phyloP scores from a whole-genome alignment of 2,888 invertebrate genomes.

The Tromatobia lineatoria region DNA sequence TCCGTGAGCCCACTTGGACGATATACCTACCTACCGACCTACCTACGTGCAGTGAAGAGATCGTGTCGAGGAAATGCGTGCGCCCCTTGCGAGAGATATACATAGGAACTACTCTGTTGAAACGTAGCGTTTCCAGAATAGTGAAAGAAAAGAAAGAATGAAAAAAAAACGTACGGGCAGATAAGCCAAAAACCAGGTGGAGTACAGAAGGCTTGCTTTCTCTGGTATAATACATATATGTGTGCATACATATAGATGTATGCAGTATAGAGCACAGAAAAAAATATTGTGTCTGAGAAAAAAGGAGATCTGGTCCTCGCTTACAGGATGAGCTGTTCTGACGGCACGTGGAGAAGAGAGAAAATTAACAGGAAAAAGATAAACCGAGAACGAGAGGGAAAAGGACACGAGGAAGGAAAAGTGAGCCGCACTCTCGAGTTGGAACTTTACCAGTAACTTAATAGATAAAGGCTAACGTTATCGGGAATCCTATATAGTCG shows the following conservation, averaged over 20 bases:
- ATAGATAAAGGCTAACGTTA: constrained; percentile 74
- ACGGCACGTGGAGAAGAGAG: constrained; percentile 17
- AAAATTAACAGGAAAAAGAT: constrained; percentile 3
- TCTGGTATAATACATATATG: neutral
- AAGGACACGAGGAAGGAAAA: constrained; percentile 41
- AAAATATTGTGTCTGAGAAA: constrained; percentile 12
- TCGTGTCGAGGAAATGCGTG: constrained; percentile 11
- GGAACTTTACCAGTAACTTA: constrained; percentile 71
- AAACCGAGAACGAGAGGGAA: neutral
- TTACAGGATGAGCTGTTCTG: constrained; percentile 16
- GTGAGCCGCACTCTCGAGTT: constrained; percentile 59
- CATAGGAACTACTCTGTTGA: constrained; percentile 4
- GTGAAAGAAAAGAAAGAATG: neutral
- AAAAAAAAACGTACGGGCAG: constrained; percentile 15
- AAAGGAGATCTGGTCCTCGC: constrained; percentile 23
- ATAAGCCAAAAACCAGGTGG: constrained; percentile 40
- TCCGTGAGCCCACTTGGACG: constrained; percentile 20
- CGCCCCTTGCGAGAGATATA: constrained; percentile 22
- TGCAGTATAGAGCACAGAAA: constrained; percentile 1
- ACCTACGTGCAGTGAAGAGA: neutral
- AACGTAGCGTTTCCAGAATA: neutral
- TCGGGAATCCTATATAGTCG: constrained; percentile 64
- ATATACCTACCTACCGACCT: neutral
- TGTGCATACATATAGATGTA: no score
- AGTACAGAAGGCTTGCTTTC: constrained; percentile 20